Percentiles rank a stretch among this genome's conserved stretches.
Conservation (phyloP, 2,888 invertebrate species). For the Anthoptus insignis region DNA sequence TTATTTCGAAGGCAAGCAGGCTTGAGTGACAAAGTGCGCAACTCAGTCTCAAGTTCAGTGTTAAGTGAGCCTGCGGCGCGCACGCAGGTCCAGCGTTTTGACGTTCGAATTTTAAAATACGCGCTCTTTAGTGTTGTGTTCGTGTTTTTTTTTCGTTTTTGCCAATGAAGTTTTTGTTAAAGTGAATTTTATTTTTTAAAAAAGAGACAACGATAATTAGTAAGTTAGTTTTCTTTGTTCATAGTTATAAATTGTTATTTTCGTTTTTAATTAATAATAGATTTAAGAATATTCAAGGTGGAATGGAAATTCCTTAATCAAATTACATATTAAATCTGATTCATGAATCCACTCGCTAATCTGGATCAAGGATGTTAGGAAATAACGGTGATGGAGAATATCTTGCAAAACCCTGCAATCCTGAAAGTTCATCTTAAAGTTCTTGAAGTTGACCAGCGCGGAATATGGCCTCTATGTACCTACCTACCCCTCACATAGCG, state of each 20-base stretch:
- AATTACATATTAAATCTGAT: conserved; percentile 20
- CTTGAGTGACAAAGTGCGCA: conserved; percentile 57
- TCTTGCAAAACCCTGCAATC: no score
- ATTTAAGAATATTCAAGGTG: conserved; percentile 33
- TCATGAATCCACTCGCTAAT: conserved; percentile 18
- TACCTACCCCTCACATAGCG: no score
- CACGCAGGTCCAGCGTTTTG: conserved; percentile 57
- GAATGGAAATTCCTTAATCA: conserved; percentile 10
- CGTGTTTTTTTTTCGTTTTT: conserved; percentile 49
- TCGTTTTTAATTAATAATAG: conserved; percentile 16
- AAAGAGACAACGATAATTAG: conserved; percentile 22
- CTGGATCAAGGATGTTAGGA: no score
- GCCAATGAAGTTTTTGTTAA: conserved; percentile 38
- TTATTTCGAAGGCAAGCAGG: conserved; percentile 63
- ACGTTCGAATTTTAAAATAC: conserved; percentile 52
- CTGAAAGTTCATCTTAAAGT: no score
- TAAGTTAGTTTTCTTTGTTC: conserved; percentile 17
- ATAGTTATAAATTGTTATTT: not conserved
- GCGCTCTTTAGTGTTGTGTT: conserved; percentile 55
- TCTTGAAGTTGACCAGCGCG: no score
- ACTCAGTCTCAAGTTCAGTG: conserved; percentile 76
- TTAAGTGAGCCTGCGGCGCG: conserved; percentile 62
- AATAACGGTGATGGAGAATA: no score
- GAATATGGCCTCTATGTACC: no score
- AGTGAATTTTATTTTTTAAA: conserved; percentile 23